A percentile compares a stretch with the other conserved stretches of the same genome.
phyloP scores from a whole-genome alignment of 2,113 vertebrate genomes.

The Illadopsis cleaveri region DNA sequence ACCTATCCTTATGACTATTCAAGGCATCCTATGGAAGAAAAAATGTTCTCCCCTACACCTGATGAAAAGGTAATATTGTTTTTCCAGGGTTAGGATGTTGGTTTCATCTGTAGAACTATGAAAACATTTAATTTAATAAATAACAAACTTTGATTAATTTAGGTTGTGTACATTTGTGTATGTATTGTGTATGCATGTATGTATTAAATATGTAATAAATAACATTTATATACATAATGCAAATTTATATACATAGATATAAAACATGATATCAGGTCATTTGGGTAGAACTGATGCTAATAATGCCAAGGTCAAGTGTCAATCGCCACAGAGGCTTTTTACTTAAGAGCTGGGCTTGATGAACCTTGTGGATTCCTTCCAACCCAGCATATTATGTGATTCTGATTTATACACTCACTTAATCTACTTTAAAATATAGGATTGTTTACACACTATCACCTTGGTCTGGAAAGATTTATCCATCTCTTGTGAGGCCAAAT shows the following conservation, averaged over 20 bases:
- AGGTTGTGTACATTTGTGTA: not conserved
- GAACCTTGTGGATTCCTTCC: not conserved
- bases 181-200: not conserved
- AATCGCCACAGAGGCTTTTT: not conserved
- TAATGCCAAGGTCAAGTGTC: not conserved
- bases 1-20: conserved; percentile 97
- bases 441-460: not conserved
- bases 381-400: not conserved
- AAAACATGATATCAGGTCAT: not conserved
- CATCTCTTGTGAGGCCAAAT: not conserved
- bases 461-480: not conserved
- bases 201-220: not conserved
- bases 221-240: not conserved
- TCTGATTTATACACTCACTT: not conserved
- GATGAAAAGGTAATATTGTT: conserved; percentile 87
- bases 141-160: not conserved
- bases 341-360: not conserved
- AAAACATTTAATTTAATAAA: not conserved
- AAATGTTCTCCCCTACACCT: conserved; percentile 90
- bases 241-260: not conserved
- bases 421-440: not conserved
- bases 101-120: not conserved
- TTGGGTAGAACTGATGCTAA: not conserved
- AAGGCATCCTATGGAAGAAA: conserved; percentile 85
- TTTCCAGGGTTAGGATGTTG: not conserved